Base-by-base conservation (phyloP, 2,797 vertebrate genomes). In the Sebastes goodei region DNA sequence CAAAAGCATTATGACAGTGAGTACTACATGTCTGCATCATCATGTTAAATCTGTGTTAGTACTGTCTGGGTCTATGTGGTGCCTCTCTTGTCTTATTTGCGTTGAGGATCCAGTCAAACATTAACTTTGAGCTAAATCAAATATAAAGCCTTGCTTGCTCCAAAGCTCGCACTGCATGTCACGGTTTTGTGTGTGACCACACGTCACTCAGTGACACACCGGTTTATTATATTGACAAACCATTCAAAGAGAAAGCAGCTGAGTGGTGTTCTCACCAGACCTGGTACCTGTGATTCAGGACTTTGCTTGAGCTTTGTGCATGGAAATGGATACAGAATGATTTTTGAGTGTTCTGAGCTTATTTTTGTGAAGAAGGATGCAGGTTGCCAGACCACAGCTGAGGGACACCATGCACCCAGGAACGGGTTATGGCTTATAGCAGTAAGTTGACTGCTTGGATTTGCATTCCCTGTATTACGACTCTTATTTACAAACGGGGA, bases 361-460 rank as follows among this genome's bases (percentile, higher is more conserved):
- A 25, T 78, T 78, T 33, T 21, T 35, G 10, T 67, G 46, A 65
- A 49, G 53, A 56, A 57, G 6, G 9, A 83, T 85, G 72, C 5
- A 12, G 59, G 64, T 57, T 53, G 72, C 76, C 67, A 56, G 59
- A 78, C 27, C 25, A 65, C 76, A 82, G 25, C 60, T 71, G 77
- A 81, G 60, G 20, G 56, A 81, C 82, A 77, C 17, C 80, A 93
- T 92, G 85, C 35, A 1, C 57, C 64, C 68, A 80, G 85, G 35
- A 62, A 3, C 29, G 27, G 85, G 89, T 88, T 90, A 94, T 94
- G 93, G 92, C 83, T 71, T 83, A 81, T 90, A 92, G 88, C 89
- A 90, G 94, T 94, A 86, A 92, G 91, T 89, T 12, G 2, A 67
- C 74, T 65, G 25, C 59, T 30, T 60, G 8, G n/a, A 57, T 33